Evolutionary conservation across 2,797 vertebrate species (phyloP), one percentile per base, ranked within the genome.

Genomic region (Galaxias olidus): DNA sequence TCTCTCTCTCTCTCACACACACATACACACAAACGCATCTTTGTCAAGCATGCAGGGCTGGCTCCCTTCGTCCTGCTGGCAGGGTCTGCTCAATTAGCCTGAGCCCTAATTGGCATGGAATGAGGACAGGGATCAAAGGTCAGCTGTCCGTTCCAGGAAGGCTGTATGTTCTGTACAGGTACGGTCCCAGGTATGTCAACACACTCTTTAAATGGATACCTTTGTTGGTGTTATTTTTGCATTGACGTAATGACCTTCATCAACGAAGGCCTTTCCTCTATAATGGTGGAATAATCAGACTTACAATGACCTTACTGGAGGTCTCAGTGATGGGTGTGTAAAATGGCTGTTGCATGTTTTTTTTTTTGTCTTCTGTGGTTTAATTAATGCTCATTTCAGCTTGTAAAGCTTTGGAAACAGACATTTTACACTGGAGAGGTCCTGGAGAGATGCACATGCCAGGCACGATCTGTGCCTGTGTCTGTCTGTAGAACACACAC

Each of bases 21-120:
- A 64, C 18, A 47, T 52, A 19, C 52, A 63, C 51, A 53, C 48
- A 51, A 15, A 15, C 30, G 50, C 47, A 66, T 40, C 61, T 56
- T 65, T 74, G 68, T 76, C 12, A 41, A 41, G 18, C 51, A 59
- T 44, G 7, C 12, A 66, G 57, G 55, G 18, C 53, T 52, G 62
- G 69, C 61, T 49, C 19, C 53, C 60, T 59, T 74, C 18, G 46
- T 47, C 12, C 8, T 46, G 45, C 50, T 57, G 66, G 66, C 60
- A 65, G 11, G 40, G 62, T 58, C 59, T 0, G 5, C 67, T 78
- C 69, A 81, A 77, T 84, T 83, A 82, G 64, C 4, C 0, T 67
- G 76, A 72, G 83, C 12, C 54, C 51, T 76, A 78, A 72, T 52
- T 63, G 71, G 66, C 66, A 58, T 61, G 66, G 74, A 78, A 81